Evolutionary conservation across 2,797 vertebrate species (phyloP), one percentile per base, ranked within the genome.

Genomic region (Myripristis murdjan): DNA sequence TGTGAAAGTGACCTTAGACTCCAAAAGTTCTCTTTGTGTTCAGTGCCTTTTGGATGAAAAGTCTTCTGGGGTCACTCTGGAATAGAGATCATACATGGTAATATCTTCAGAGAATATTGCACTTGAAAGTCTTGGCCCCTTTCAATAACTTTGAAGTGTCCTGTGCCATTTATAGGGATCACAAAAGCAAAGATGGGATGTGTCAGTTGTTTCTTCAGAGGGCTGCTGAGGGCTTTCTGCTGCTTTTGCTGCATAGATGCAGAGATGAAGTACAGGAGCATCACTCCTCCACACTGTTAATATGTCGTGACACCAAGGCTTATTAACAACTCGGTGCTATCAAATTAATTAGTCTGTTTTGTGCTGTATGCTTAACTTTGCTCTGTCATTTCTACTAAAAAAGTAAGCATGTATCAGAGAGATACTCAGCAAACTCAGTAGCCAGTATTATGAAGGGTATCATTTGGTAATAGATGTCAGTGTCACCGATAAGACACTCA

Each of bases 161-260:
- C 15, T 47, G 46, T 65, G 28, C 52, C 24, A 10, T 39, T 70
- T 59, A 60, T 16, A 66, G 39, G 66, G 47, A 58, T 52, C 15
- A 4, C 7, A 31, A 54, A 55, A 68, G 22, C 16, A n/a, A 55
- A 28, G 1, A 5, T 4, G 51, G 12, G 23, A 12, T 10, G 15
- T 47, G 6, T 23, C 44, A 15, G 6, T 7, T 44, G 43, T 48
- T 59, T 66, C 53, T 52, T 53, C 15, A 28, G 18, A 54, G 18
- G 39, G 47, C 15, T 48, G 10, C 39, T 18, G 41, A 60, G 24
- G 33, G 18, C 26, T 35, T 33, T 54, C 49, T 20, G 12, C 9
- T 68, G 16, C 16, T 39, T 22, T n/a, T 52, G 7, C 10, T 56
- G 16, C 1, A 15, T 16, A 58, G 43, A 51, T 28, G 24, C 33